Percentiles rank a stretch among this genome's conserved stretches.
Conservation (phyloP, 2,113 vertebrate genomes). For the Alligator sinensis region DNA sequence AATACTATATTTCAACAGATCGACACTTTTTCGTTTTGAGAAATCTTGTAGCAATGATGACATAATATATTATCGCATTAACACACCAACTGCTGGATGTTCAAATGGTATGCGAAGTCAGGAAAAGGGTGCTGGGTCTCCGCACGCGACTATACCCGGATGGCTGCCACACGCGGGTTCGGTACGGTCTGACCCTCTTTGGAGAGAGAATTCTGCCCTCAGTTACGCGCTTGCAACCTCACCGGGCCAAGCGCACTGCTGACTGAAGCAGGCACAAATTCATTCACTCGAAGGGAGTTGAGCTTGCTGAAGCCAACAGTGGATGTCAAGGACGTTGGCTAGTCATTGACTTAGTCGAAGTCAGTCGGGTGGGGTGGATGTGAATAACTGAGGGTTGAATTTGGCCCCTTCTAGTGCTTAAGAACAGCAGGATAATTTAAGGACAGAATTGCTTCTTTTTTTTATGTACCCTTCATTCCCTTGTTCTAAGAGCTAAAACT, state of each 20-base stretch:
- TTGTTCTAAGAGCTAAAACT: fast-evolving
- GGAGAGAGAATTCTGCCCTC: background rate
- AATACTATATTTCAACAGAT: constrained; percentile 73
- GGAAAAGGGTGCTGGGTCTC: background rate
- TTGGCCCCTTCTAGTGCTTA: background rate
- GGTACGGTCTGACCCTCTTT: background rate
- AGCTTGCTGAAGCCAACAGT: background rate
- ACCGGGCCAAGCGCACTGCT: background rate
- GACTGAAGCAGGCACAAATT: fast-evolving
- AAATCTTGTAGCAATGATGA: constrained; percentile 50
- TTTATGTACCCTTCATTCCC: background rate
- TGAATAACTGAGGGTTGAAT: background rate
- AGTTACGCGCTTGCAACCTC: fast-evolving
- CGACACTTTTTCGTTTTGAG: constrained; percentile 64
- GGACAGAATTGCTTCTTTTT: background rate
- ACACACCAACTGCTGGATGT: constrained; percentile 28
- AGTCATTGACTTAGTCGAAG: background rate
- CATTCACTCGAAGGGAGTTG: background rate
- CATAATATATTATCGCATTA: constrained; percentile 56
- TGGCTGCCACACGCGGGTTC: background rate
- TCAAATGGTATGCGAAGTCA: background rate
- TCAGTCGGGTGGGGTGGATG: background rate
- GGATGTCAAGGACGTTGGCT: background rate
- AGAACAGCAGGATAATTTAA: background rate
- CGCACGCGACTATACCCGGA: background rate